Evolutionary conservation across 1,140 invertebrate genomes (phyloP), one percentile per base, ranked within the genome.

Genomic region (Formica selysi): DNA sequence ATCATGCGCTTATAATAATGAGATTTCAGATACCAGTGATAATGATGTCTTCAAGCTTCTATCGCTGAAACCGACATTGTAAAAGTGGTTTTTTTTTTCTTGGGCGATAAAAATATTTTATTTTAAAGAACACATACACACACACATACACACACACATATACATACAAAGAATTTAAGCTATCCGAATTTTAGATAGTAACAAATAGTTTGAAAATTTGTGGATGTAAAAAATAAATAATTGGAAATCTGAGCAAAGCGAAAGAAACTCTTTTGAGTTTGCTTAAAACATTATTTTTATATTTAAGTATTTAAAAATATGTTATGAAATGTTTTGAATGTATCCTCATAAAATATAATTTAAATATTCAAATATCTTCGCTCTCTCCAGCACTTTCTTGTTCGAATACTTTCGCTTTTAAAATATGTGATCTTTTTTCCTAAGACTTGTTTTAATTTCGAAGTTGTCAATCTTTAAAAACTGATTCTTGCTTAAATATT

Each of bases 1-100:
- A 80, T 79, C 62, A 62, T 38, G 44, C 32, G 65, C 79, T 83
- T 83, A 74, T 83, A 26, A 61, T 73, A 83, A 83, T 61, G 38
- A 44, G 32, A 22, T 3, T 51, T 19, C 10, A 19, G 26, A 19
- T 74, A 36, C 16, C 51, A n/a, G 38, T 26, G 54, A 74, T 73
- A 83, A 73, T 73, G 62, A 38, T 29, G n/a, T 73, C 57, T 48
- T 61, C 54, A 26, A 61, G 22, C 32, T 83, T 13, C 19, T 44
- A 19, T 51, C 13, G 54, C 48, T 16, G 19, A 68, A 81, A 70
- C 51, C 10, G 16, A 70, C n/a, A 70, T 80, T 2, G 70, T 10
- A 4, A 38, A 26, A 22, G 10, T 3, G 1, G 0, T 57, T 2
- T 44, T 59, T 16, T 29, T 29, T 29, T 29, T 36, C 36, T 26